phyloP scores from a whole-genome alignment of 2,797 vertebrate genomes.

The Phataginus tricuspis region DNA sequence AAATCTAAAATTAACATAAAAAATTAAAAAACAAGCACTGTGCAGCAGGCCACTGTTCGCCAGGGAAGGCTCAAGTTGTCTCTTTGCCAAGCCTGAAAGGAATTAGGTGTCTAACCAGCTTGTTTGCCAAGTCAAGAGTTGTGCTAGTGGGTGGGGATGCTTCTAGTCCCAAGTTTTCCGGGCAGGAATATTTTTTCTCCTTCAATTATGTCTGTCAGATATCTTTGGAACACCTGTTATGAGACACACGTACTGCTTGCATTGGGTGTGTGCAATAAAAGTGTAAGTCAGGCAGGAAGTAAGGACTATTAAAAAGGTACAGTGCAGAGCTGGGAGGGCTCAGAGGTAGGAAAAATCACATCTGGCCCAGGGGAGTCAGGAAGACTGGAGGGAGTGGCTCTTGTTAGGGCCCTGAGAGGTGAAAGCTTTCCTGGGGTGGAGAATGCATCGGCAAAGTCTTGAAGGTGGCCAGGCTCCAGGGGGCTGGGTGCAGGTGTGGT shows the following conservation, averaged over 20 bases:
- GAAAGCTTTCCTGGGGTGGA: not conserved
- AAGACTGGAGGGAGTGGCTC: not conserved
- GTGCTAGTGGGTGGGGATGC: not conserved
- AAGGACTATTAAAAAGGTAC: not conserved
- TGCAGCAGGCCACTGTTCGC: not conserved
- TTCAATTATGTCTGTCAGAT: not conserved
- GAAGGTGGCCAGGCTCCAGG: not conserved
- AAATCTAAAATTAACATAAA: constrained; percentile 4
- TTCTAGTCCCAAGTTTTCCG: not conserved
- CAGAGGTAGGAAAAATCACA: not conserved
- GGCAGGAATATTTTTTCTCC: not conserved
- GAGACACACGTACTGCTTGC: not conserved
- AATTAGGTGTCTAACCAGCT: constrained; percentile 40
- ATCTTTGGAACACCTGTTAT: not conserved
- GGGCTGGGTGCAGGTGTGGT: not conserved
- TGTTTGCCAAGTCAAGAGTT: constrained; percentile 58
- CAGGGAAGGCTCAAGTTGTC: not conserved
- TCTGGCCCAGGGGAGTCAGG: not conserved
- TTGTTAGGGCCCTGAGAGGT: not conserved
- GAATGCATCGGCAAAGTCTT: not conserved
- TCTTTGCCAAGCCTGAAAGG: not conserved
- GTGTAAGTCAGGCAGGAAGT: not conserved
- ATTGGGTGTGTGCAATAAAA: not conserved
- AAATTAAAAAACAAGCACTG: not conserved
- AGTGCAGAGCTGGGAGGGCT: not conserved